phyloP scores from a whole-genome alignment of 2,113 vertebrate species.

The Rhynchomys soricoides region DNA sequence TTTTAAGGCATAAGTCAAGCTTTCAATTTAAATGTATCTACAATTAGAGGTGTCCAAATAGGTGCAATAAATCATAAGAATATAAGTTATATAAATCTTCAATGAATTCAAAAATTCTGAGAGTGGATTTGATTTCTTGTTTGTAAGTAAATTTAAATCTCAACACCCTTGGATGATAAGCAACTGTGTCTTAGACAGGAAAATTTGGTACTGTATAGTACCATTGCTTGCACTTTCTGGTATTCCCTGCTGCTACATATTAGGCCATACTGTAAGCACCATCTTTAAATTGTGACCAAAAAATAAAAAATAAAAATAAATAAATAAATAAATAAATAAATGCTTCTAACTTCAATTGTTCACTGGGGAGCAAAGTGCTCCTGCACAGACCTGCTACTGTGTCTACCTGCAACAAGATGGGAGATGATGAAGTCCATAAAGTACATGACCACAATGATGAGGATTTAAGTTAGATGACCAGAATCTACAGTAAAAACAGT shows the following conservation, averaged over 20 bases:
- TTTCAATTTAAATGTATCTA: neutral
- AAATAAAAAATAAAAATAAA: no score
- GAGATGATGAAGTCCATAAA: neutral
- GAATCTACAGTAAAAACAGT: neutral
- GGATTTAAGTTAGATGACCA: neutral
- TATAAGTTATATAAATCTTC: neutral
- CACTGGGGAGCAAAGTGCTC: accelerated
- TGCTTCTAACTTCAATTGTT: neutral
- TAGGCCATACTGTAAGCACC: accelerated
- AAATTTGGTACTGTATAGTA: neutral
- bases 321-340: no score
- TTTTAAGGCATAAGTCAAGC: neutral
- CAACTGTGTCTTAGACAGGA: neutral
- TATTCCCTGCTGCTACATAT: neutral
- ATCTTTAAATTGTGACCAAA: neutral
- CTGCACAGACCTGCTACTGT: no score
- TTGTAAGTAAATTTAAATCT: neutral
- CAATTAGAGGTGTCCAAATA: neutral
- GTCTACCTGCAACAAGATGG: neutral
- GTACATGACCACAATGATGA: neutral
- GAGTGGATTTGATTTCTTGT: neutral
- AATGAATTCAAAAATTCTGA: slow-evolving; percentile 3
- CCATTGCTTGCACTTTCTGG: neutral
- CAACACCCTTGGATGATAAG: neutral
- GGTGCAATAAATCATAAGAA: neutral